phyloP scores from a whole-genome alignment of 2,113 vertebrate species.

The Scalopus aquaticus region DNA sequence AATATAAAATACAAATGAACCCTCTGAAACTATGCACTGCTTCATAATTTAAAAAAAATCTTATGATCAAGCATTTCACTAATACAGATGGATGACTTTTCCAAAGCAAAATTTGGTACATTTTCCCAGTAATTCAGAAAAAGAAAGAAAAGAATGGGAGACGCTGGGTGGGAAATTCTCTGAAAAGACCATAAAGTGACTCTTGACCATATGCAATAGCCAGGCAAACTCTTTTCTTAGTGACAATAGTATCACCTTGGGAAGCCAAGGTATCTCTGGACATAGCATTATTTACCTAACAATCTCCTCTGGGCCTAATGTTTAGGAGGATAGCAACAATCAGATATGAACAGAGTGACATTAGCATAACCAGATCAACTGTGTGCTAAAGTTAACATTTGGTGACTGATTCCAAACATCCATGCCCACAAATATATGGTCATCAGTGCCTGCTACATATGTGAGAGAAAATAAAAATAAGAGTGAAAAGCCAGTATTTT shows the following conservation, averaged over 20 bases:
- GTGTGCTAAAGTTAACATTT: not conserved
- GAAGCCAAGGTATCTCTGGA: not conserved
- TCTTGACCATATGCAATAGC: not conserved
- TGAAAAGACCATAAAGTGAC: not conserved
- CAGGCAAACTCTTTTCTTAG: not conserved
- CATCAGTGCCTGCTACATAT: not conserved
- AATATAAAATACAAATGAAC: conserved; percentile 29
- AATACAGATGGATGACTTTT: not conserved
- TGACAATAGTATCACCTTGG: not conserved
- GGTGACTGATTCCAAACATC: not conserved
- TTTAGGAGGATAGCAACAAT: not conserved
- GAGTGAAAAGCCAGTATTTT: not conserved
- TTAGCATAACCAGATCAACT: not conserved
- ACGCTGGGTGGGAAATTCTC: not conserved
- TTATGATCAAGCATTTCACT: not conserved
- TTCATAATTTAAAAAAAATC: conserved; percentile 61
- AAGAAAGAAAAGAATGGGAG: not conserved
- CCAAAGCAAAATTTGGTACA: not conserved
- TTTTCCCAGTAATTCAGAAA: not conserved
- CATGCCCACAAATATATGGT: not conserved
- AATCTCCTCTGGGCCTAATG: not conserved
- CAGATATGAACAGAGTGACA: not conserved
- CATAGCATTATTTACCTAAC: not conserved
- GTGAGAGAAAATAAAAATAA: not conserved
- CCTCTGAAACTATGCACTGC: conserved; percentile 59